Conservation (phyloP, 2,797 vertebrate species). For the Amblyopsis hoosieri region DNA sequence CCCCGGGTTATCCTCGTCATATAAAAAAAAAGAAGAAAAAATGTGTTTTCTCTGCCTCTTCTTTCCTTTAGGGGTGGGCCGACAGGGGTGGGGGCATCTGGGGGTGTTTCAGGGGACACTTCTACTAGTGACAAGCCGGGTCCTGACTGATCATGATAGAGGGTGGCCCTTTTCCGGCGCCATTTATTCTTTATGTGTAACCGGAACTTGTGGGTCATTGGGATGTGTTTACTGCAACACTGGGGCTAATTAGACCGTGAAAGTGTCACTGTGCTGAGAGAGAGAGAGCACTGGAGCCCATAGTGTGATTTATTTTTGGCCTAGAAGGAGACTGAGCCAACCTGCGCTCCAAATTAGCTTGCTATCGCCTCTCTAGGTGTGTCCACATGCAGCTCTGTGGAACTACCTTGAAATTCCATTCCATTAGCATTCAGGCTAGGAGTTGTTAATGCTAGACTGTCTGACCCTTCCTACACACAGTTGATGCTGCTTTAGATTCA, state of each 20-base stretch:
- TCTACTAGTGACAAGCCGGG: not conserved
- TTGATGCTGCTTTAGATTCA: not conserved
- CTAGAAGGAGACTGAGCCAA: not conserved
- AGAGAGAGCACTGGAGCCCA: conserved; percentile 14
- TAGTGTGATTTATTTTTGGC: conserved; percentile 9
- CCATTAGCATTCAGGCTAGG: conserved; percentile 9
- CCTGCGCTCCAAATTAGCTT: conserved; percentile 27
- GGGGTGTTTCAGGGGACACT: too few species aligned
- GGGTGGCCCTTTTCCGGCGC: conserved; percentile 36
- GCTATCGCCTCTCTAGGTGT: conserved; percentile 41
- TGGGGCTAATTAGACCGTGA: conserved; percentile 73
- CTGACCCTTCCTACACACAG: conserved; percentile 15
- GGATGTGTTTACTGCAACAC: conserved; percentile 72
- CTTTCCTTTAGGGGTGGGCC: too few species aligned
- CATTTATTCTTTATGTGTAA: conserved; percentile 71
- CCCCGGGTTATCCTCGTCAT: too few species aligned
- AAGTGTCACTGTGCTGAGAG: conserved; percentile 67
- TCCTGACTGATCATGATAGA: not conserved
- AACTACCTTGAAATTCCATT: conserved; percentile 24
- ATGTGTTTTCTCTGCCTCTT: too few species aligned
- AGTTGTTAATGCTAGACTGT: not conserved
- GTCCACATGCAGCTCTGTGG: conserved; percentile 10
- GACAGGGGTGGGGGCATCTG: too few species aligned
- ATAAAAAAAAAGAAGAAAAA: too few species aligned
- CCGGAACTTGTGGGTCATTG: conserved; percentile 62